Evolutionary conservation across 1,140 invertebrate genomes (phyloP), one percentile per base, ranked within the genome.

Genomic region (Agrilus planipennis): DNA sequence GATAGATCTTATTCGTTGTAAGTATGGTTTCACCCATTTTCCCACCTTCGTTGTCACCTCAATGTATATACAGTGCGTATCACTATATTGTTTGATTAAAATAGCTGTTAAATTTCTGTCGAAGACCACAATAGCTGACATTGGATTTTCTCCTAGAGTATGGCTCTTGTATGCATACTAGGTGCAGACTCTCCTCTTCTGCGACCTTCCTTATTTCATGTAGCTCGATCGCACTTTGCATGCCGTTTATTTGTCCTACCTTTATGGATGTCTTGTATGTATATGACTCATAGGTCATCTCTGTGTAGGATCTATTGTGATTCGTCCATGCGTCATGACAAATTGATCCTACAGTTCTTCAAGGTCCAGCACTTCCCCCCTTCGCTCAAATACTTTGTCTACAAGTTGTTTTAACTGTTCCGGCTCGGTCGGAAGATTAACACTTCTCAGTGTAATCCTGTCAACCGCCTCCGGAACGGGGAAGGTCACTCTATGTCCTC

Each of bases 381-480:
- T 29, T 19, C 38, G 16, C 2, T 31, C 15, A 12, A 30, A 40
- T 2, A 18, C 28, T 11, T 3, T n/a, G 1, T 31, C 3, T 20
- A 40, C 7, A 2, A 30, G 15, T 11, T 11, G 2, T 2, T 4
- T 3, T 7, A 40, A 21, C 14, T 19, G 4, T 2, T 20, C 10
- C 2, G 2, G 4, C 4, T 40, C 38, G 2, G 38, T 31, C 16
- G 38, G 29, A 1, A 40, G 20, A 3, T 27, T 27, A 6, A 2
- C 22, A 12, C 38, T 14, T 12, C 14, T 39, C n/a, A 39, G 22
- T 1, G 25, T 22, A 6, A 39, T 39, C n/a, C 37, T 28, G 14
- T 39, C 37, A 4, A 39, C 27, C 1, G 37, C 37, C 22, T 39
- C 37, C 15, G 22, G 37, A 2, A 10, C 14, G 1, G 37, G 37